These are phyloP conservation scores for Lasioglossum zephyrum DNA, from an alignment of 2,888 invertebrate genomes.

Conservation along the genomic window DNA sequence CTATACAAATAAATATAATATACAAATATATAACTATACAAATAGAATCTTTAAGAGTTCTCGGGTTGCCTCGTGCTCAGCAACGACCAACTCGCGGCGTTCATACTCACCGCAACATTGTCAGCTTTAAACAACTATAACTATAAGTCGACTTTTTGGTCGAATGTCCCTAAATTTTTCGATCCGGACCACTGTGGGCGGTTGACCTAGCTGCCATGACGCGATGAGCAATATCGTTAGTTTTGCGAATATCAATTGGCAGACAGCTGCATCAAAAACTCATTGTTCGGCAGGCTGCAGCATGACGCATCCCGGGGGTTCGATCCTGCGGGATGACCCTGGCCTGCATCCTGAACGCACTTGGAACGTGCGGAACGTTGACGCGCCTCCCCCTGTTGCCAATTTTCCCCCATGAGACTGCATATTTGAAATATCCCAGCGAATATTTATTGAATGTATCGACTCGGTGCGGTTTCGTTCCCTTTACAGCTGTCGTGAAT, in stretches of 20 bases:
- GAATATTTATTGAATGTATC: not conserved
- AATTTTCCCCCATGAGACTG: not conserved
- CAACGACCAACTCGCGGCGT: too few species aligned
- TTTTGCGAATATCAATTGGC: not conserved
- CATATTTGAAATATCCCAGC: not conserved
- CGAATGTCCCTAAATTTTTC: too few species aligned
- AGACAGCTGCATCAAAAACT: not conserved
- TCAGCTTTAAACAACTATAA: too few species aligned
- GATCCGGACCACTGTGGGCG: not conserved
- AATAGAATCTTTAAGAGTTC: too few species aligned
- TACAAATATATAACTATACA: too few species aligned
- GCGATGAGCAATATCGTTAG: not conserved
- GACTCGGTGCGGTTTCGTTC: not conserved
- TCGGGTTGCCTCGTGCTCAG: too few species aligned
- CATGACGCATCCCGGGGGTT: conserved; percentile 44
- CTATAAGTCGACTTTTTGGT: too few species aligned
- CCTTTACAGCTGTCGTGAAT: not conserved
- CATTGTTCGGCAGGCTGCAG: conserved; percentile 28
- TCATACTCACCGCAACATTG: too few species aligned
- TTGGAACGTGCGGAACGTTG: not conserved
- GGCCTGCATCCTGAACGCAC: conserved; percentile 56
- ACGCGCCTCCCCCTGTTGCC: not conserved
- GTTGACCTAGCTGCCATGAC: not conserved
- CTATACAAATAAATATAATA: too few species aligned
- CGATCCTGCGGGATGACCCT: conserved; percentile 65